Evolutionary conservation across 2,888 invertebrate genomes (phyloP).

Genomic region (Leptinotarsa peninsularis): DNA sequence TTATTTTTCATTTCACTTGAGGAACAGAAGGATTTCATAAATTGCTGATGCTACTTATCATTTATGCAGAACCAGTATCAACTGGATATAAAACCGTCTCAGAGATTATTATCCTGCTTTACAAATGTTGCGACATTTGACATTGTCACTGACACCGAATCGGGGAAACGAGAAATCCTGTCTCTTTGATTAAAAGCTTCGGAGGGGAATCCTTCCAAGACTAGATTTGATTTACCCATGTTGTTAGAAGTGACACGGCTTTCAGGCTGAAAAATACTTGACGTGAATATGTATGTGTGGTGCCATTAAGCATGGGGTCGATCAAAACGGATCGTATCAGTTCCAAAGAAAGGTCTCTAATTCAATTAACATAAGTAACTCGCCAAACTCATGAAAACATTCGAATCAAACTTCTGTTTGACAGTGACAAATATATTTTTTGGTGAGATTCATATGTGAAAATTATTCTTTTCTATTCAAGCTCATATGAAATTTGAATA

Average conservation of each 20-base stretch:
- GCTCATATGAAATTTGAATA: too few species aligned
- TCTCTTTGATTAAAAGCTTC: slow-evolving; percentile 57
- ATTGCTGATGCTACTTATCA: slow-evolving; percentile 8
- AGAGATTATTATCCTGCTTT: slow-evolving; percentile 57
- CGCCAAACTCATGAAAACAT: too few species aligned
- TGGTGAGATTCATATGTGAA: too few species aligned
- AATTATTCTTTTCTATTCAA: too few species aligned
- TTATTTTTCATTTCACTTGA: neutral
- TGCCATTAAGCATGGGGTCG: neutral
- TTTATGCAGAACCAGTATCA: slow-evolving; percentile 19
- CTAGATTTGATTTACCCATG: slow-evolving; percentile 14
- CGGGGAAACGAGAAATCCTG: slow-evolving; percentile 48
- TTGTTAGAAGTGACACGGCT: slow-evolving; percentile 14
- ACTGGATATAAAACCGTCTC: slow-evolving; percentile 31
- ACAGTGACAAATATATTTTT: too few species aligned
- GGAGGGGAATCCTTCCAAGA: slow-evolving; percentile 26
- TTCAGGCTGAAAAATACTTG: slow-evolving; percentile 10
- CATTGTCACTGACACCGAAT: slow-evolving; percentile 53
- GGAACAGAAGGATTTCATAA: neutral
- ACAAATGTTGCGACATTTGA: slow-evolving; percentile 59
- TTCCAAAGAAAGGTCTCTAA: neutral
- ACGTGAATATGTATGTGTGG: slow-evolving; percentile 1
- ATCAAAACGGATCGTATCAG: neutral
- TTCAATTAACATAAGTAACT: neutral
- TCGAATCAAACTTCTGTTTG: too few species aligned